phyloP scores from a whole-genome alignment of 2,797 vertebrate species.

The Cyprinella venusta region DNA sequence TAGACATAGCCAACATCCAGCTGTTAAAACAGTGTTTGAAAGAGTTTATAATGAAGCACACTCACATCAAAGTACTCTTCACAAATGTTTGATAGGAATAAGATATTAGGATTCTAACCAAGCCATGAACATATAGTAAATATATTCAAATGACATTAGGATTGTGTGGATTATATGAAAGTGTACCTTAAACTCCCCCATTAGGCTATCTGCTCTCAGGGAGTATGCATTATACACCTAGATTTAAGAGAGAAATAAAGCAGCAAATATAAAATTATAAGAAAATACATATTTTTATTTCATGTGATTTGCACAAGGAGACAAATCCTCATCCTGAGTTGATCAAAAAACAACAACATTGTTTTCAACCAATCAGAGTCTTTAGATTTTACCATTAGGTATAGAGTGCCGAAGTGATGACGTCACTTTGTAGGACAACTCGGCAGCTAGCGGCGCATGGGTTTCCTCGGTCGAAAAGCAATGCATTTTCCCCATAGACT shows the following conservation, averaged over 20 bases:
- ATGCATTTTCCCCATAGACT: too few relatives aligned
- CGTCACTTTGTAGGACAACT: too few relatives aligned
- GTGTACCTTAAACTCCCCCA: slow-evolving; percentile 79
- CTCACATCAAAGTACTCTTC: not conserved
- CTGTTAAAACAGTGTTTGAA: slow-evolving; percentile 69
- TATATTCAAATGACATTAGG: not conserved
- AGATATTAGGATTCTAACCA: not conserved
- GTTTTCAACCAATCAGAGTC: not conserved
- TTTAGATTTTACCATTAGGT: not conserved
- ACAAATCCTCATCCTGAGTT: not conserved
- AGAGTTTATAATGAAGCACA: not conserved
- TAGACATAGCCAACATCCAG: slow-evolving; percentile 92
- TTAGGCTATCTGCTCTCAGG: slow-evolving; percentile 76
- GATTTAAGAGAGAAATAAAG: slow-evolving; percentile 8
- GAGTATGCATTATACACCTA: slow-evolving; percentile 79
- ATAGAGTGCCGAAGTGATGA: too few relatives aligned
- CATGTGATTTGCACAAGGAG: not conserved
- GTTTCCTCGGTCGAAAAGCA: too few relatives aligned
- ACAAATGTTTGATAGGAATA: not conserved
- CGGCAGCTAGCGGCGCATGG: too few relatives aligned
- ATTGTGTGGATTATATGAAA: not conserved
- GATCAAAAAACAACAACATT: not conserved
- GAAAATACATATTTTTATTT: not conserved
- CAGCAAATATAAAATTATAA: not conserved
- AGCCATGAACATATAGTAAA: not conserved